Base-by-base conservation (phyloP, 1,140 invertebrate species). In the Heliconius hewitsoni region DNA sequence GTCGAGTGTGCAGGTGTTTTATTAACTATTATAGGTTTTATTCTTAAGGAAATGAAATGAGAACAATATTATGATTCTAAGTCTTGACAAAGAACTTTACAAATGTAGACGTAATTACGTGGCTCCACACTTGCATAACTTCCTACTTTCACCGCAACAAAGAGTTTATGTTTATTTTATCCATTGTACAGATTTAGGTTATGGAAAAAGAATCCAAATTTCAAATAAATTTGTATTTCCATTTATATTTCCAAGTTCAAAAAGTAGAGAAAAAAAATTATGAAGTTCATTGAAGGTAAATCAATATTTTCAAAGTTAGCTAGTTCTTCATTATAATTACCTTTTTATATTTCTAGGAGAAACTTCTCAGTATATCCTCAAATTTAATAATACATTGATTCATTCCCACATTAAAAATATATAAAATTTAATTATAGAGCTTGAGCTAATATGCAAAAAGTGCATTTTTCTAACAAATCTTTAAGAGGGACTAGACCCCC, bases 141-240 rank as follows among this genome's bases (percentile, higher is more conserved):
- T 88, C 85, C 87, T 86, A 84, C 87, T 89, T 89, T 89, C 88
- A 88, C 88, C 81, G 73, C 78, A 82, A 86, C 85, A 85, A 85
- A 88, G 85, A 83, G 79, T 82, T 83, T 42, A 18, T 70, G 71
- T 74, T 79, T 74, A 74, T 79, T 79, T 55, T 77, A 66, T 66
- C 60, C 27, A 66, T 66, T 66, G 60, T 66, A 66, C 2, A 66
- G 60, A 23, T 23, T 66, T 27, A 66, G 60, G 30, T 66, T 66
- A 66, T 30, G 27, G 27, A 30, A 66, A 66, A 27, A 60, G 8
- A 30, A 8, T 27, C 11, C 27, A 66, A 27, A 30, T 66, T 57
- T 23, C n/a, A 46, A 46, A 0, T 16, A 46, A 46, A 46, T 46
- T 13, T 46, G 13, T n/a, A n/a, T n/a, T n/a, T 46, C 42, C 42